Evolutionary conservation across 2,113 vertebrate species (phyloP).

Genomic region (Cavia aperea): DNA sequence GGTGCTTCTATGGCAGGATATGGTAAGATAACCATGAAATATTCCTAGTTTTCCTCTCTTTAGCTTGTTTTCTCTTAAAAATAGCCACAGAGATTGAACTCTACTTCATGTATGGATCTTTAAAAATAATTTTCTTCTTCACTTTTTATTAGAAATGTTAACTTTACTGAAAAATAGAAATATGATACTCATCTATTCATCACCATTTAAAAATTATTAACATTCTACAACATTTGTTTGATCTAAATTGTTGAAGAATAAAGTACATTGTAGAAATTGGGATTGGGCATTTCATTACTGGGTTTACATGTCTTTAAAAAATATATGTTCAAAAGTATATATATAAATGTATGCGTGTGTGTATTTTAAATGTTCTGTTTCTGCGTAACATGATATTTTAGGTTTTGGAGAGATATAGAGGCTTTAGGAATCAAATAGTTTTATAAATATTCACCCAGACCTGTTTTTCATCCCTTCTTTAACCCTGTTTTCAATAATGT

Average conservation of each 20-base stretch:
- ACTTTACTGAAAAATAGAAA: constrained; percentile 23
- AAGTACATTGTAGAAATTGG: constrained; percentile 32
- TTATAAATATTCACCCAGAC: neutral
- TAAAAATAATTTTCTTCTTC: neutral
- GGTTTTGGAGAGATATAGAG: neutral
- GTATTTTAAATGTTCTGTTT: neutral
- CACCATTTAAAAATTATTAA: neutral
- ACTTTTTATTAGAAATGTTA: constrained; percentile 24
- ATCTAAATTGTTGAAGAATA: constrained; percentile 7
- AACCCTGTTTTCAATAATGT: constrained; percentile 14
- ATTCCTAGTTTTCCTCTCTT: neutral
- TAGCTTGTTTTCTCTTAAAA: neutral
- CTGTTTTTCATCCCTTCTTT: neutral
- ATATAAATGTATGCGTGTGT: neutral
- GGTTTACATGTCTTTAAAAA: neutral
- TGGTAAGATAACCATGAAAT: constrained; percentile 78
- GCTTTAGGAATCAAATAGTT: neutral
- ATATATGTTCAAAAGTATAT: neutral
- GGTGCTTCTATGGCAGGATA: constrained; percentile 94
- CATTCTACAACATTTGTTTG: constrained; percentile 17
- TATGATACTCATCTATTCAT: neutral
- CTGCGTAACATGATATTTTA: neutral
- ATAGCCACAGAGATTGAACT: neutral
- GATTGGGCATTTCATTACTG: constrained; percentile 16
- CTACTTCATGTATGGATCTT: neutral